These are phyloP conservation scores for Pheosia tremula DNA, from an alignment of 2,888 invertebrate genomes.

Conservation along the genomic window DNA sequence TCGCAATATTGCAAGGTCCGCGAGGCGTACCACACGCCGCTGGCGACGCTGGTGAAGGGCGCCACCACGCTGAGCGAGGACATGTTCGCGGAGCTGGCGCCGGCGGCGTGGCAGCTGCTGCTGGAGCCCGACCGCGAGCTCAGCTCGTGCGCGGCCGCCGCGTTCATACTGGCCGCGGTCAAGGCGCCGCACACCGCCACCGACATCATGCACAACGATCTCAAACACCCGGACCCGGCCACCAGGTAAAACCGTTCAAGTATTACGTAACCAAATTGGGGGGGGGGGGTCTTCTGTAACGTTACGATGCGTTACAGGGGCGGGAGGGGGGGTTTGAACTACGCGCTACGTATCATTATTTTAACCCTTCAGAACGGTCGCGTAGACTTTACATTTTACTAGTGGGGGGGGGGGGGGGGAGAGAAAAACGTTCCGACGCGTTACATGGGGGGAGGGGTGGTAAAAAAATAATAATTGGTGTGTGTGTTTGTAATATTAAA, in stretches of 20 bases:
- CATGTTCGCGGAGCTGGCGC: constrained; percentile 93
- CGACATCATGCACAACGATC: constrained; percentile 94
- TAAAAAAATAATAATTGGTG: no score
- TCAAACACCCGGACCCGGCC: constrained; percentile 93
- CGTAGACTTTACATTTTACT: no score
- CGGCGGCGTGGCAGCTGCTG: constrained; percentile 97
- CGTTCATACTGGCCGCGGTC: constrained; percentile 97
- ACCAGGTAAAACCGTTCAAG: constrained; percentile 83
- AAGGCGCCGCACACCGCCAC: constrained; percentile 95
- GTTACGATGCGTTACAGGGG: no score
- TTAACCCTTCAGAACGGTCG: no score
- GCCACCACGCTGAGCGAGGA: constrained; percentile 95
- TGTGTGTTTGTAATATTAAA: no score
- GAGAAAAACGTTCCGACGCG: no score
- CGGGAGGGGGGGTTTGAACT: no score
- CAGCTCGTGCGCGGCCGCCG: constrained; percentile 92
- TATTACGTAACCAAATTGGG: no score
- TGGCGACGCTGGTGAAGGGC: constrained; percentile 94
- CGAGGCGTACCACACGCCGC: constrained; percentile 94
- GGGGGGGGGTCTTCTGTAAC: no score
- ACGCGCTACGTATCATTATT: no score
- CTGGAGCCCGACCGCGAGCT: constrained; percentile 96
- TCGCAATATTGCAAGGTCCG: constrained; percentile 83
- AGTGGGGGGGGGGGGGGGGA: no score
- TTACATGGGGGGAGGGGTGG: no score